Base-by-base conservation (phyloP, 2,113 vertebrate species). In the Rhombomys opimus region DNA sequence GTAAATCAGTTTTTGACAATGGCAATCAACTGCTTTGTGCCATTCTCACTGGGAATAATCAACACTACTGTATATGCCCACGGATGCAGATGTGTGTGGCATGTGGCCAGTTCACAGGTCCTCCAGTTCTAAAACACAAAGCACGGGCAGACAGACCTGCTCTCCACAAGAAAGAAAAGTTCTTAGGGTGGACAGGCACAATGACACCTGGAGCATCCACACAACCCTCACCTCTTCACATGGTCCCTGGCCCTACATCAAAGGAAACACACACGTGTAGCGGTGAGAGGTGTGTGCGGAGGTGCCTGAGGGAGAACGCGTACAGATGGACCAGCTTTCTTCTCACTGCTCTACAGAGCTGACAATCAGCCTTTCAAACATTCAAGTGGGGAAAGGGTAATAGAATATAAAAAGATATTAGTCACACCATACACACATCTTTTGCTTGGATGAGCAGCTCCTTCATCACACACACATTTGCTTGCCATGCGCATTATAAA, bases 401-500 rank as follows among this genome's bases (percentile, higher is more conserved):
- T 46, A 96, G 94, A 94, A 98, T 87, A 91, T 78, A 97, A 91
- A 88, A 97, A 90, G 14, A 18, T 61, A 46, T 95, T 87, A 0
- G 12, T 94, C 96, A 77, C 75, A 30, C 32, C 38, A 91, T 3
- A 18, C 89, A 88, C 1, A 18, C 93, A 73, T 75, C 6, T 93
- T 98, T 94, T 94, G 27, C 93, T 91, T 90, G 18, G 0, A 85
- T 25, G n/a, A 93, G 96, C 97, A 98, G 95, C 95, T 98, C 98
- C 98, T 98, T 98, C 98, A 98, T 98, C 97, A 97, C 96, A 94
- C 97, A 95, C 0, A 1, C 30, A 59, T 95, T 95, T 91, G 94
- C 95, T 96, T 92, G 57, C 89, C 70, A 96, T 92, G 97, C 96
- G 97, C 93, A 97, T 90, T 97, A 97, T 95, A 98, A 96, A 98